phyloP scores from a whole-genome alignment of 2,888 invertebrate species.

The Neocrepidodera transversa region DNA sequence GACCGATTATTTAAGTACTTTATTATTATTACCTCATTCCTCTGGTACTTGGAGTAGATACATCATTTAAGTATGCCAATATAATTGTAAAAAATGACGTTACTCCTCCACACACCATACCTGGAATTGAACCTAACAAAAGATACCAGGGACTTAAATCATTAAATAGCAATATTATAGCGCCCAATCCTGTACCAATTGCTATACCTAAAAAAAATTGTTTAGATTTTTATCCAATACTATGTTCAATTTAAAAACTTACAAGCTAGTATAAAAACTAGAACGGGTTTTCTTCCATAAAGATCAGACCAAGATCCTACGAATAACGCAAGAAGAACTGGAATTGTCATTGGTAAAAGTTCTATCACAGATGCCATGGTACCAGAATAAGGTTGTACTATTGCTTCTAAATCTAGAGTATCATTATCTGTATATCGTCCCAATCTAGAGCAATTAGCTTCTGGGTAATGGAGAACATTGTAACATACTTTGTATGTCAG shows the following conservation, averaged over 20 bases:
- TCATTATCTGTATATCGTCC: conserved; percentile 5
- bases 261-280: background rate
- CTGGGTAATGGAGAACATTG: conserved; percentile 4
- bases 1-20: background rate
- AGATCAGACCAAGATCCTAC: conserved; percentile 17
- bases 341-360: conserved; percentile 2
- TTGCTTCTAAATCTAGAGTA: conserved; percentile 1
- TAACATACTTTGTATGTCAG: conserved; percentile 10
- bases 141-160: conserved; percentile 13
- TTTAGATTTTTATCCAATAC: background rate
- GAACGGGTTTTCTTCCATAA: conserved; percentile 16
- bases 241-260: background rate
- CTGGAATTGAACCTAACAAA: background rate
- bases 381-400: conserved; percentile 10
- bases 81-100: conserved; percentile 2
- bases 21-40: conserved; percentile 1
- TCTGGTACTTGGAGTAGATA: background rate
- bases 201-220: conserved; percentile 3
- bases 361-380: conserved; percentile 1
- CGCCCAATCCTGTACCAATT: background rate
- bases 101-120: background rate
- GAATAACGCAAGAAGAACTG: background rate
- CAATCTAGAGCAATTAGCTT: conserved; percentile 5
- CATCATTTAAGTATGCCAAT: conserved; percentile 7
- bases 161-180: conserved; percentile 2